Conservation (phyloP, 2,113 vertebrate genomes). For the Carassius gibelio region DNA sequence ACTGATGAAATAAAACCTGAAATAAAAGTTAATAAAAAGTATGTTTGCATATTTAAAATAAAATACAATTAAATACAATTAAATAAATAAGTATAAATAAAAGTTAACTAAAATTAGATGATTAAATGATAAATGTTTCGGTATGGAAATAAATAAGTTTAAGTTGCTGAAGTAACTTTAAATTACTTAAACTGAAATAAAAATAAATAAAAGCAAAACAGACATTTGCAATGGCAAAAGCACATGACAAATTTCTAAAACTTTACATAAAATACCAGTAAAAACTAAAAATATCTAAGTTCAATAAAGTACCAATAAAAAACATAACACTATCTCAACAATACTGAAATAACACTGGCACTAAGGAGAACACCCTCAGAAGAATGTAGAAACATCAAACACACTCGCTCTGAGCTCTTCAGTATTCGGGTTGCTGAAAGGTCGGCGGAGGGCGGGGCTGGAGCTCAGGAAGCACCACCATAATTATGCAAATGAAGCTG, state of each 20-base stretch:
- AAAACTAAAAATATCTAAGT: neutral
- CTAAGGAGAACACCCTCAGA: constrained; percentile 60
- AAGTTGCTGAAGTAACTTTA: too few relatives aligned
- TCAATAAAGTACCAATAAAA: neutral
- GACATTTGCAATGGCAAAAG: neutral
- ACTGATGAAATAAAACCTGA: neutral
- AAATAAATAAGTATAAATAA: too few relatives aligned
- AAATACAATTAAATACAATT: too few relatives aligned
- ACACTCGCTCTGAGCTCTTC: constrained; percentile 70
- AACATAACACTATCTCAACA: neutral
- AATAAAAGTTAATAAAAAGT: too few relatives aligned
- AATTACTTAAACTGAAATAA: neutral
- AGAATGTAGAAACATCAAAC: constrained; percentile 15
- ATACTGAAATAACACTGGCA: neutral
- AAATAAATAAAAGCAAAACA: neutral
- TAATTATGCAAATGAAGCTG: constrained; percentile 85
- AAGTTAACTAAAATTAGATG: too few relatives aligned
- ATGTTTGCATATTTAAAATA: too few relatives aligned
- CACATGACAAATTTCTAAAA: neutral
- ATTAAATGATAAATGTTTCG: too few relatives aligned
- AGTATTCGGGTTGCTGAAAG: constrained; percentile 86
- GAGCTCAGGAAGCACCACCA: constrained; percentile 81
- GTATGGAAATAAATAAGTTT: too few relatives aligned
- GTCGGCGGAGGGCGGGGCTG: constrained; percentile 82
- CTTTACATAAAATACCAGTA: too few relatives aligned